These are phyloP conservation scores for Samia ricini DNA, from an alignment of 1,140 invertebrate genomes.

Conservation along the genomic window DNA sequence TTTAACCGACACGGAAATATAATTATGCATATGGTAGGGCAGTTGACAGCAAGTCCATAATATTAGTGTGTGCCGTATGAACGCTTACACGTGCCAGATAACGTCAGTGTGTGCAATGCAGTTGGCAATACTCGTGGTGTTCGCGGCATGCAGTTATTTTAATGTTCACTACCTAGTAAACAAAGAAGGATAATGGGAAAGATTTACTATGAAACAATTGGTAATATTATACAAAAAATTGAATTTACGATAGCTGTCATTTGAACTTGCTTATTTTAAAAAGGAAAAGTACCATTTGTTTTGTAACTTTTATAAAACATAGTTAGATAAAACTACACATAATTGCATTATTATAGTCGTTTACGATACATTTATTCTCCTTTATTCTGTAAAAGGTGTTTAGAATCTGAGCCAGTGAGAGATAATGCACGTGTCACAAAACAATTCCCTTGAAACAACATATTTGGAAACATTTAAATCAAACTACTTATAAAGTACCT, in stretches of 20 bases:
- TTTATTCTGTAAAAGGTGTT: neutral
- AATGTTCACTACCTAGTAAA: neutral
- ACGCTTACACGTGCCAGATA: conserved; percentile 28
- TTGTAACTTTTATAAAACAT: neutral
- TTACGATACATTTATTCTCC: too few relatives aligned
- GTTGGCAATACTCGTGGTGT: conserved; percentile 9
- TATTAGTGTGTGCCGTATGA: conserved; percentile 12
- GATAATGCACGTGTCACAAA: neutral
- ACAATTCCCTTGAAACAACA: neutral
- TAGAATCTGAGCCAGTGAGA: neutral
- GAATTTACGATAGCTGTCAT: neutral
- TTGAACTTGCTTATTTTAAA: neutral
- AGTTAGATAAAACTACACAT: neutral
- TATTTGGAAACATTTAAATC: neutral
- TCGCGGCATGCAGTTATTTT: conserved; percentile 11
- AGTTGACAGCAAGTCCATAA: neutral
- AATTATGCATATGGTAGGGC: neutral
- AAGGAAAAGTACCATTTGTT: neutral
- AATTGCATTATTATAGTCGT: neutral
- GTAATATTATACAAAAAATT: neutral
- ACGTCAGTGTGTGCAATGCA: conserved; percentile 24
- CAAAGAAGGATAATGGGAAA: neutral
- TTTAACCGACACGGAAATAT: neutral
- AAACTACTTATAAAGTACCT: neutral
- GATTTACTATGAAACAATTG: neutral